phyloP scores from a whole-genome alignment of 2,797 vertebrate species.

The Anniella stebbinsi region DNA sequence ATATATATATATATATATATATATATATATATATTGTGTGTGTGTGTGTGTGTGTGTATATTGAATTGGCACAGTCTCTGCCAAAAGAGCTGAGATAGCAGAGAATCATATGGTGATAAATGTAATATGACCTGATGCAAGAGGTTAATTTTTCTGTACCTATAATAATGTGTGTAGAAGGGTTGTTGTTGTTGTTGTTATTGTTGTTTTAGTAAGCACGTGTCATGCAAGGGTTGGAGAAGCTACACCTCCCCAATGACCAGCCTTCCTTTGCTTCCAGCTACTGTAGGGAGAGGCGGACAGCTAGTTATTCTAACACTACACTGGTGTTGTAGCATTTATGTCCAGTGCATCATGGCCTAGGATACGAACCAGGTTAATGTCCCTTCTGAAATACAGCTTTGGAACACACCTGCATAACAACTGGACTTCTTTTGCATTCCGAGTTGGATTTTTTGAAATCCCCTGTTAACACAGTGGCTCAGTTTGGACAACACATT shows the following conservation, averaged over 20 bases:
- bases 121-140: neutral
- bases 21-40: neutral
- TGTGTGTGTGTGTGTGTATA: neutral
- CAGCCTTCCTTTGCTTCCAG: neutral
- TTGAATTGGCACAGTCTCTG: neutral
- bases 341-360: neutral
- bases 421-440: neutral
- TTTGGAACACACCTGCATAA: neutral
- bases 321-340: neutral
- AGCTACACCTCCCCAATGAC: neutral
- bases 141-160: neutral
- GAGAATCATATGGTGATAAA: neutral
- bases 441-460: neutral
- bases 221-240: neutral
- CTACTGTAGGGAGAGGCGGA: neutral
- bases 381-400: neutral
- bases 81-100: neutral
- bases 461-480: neutral
- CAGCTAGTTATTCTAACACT: neutral
- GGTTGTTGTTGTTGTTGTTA: no score
- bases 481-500: no score
- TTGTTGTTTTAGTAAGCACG: neutral
- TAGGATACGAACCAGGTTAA: neutral
- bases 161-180: neutral
- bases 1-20: no score